phyloP scores from a whole-genome alignment of 2,113 vertebrate genomes.

The Micronycteris hirsuta region DNA sequence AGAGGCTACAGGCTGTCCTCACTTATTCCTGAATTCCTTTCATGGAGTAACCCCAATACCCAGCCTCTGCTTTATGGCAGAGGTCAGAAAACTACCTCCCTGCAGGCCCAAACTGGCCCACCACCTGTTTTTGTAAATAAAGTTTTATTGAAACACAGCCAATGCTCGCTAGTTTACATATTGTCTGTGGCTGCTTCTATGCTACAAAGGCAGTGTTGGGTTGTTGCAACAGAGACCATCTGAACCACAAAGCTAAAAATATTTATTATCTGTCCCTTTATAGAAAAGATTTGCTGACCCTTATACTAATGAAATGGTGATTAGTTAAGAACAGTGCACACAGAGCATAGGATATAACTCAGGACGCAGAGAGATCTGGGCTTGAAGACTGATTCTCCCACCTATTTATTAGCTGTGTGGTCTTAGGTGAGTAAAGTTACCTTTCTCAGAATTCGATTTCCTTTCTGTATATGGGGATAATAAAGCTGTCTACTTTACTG shows the following conservation, averaged over 20 bases:
- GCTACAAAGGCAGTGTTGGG: neutral
- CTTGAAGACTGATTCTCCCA: neutral
- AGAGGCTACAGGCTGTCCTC: neutral
- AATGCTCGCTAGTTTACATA: neutral
- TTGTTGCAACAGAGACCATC: neutral
- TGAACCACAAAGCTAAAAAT: neutral
- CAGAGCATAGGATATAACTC: fast-evolving
- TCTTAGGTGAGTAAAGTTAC: neutral
- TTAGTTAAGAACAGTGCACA: neutral
- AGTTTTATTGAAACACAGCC: neutral
- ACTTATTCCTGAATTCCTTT: neutral
- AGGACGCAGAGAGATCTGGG: neutral
- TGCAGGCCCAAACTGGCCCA: fast-evolving
- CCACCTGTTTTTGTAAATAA: neutral
- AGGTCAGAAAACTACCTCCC: neutral
- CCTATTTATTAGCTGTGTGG: neutral
- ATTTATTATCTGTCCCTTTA: neutral
- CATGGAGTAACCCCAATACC: fast-evolving
- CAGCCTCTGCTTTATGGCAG: neutral
- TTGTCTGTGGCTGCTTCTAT: neutral
- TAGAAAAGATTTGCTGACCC: neutral
- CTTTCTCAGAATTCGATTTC: neutral
- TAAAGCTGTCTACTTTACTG: neutral
- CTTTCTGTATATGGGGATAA: neutral
- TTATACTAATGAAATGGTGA: neutral